A percentile compares a stretch with the other conserved stretches of the same genome.
phyloP scores from a whole-genome alignment of 2,113 vertebrate genomes.

The Nesoenas mayeri region DNA sequence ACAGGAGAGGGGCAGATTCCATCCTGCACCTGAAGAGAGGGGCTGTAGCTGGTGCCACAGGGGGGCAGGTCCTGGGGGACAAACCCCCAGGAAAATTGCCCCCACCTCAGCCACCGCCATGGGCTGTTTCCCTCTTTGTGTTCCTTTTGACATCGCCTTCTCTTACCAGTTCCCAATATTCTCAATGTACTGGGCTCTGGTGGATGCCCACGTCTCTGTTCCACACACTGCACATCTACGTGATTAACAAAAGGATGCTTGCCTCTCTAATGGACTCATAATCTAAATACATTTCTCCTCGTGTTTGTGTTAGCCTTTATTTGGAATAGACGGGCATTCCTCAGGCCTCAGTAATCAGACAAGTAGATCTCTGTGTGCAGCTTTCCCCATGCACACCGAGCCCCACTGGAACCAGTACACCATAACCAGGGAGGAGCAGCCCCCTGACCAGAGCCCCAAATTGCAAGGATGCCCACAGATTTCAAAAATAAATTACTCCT shows the following conservation, averaged over 20 bases:
- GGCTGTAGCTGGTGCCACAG: background rate
- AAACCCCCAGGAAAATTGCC: background rate
- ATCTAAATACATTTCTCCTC: background rate
- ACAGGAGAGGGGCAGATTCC: background rate
- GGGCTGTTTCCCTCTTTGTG: background rate
- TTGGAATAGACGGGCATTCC: background rate
- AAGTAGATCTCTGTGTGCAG: accelerated
- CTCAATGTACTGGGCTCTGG: background rate
- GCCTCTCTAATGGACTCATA: background rate
- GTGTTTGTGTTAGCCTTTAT: background rate
- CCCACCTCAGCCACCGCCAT: background rate
- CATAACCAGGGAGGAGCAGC: accelerated
- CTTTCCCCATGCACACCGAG: background rate
- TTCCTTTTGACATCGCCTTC: background rate
- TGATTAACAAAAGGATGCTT: background rate
- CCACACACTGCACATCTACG: accelerated
- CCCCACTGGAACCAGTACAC: background rate
- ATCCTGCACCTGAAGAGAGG: background rate
- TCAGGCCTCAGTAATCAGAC: background rate
- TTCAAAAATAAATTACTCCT: background rate
- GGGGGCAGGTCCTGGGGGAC: no score
- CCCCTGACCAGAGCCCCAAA: background rate
- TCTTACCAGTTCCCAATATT: background rate
- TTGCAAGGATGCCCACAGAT: background rate
- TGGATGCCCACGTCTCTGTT: background rate